Percentiles rank a stretch among this genome's conserved stretches.
Conservation (phyloP, 1,140 invertebrate genomes). For the Micrasema longulum region DNA sequence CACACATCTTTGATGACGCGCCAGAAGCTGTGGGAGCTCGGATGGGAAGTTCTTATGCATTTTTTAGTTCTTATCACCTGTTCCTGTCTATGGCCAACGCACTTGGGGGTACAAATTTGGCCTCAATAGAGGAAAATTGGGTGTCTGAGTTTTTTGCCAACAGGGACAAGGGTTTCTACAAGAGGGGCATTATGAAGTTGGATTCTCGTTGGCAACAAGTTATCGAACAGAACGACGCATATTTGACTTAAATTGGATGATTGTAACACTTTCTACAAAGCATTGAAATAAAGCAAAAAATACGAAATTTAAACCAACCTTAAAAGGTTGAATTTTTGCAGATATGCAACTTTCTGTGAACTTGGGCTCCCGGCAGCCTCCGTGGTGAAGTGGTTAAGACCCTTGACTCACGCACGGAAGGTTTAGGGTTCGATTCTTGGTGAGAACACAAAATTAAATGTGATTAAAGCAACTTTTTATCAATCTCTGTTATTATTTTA, state of each 20-base stretch:
- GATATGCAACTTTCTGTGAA: too few relatives aligned
- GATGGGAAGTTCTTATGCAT: slow-evolving; percentile 18
- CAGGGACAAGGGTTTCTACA: too few relatives aligned
- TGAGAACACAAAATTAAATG: not conserved
- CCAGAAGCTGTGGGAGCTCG: slow-evolving; percentile 10
- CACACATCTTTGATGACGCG: slow-evolving; percentile 22
- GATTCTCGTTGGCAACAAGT: slow-evolving; percentile 13
- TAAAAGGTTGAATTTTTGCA: too few relatives aligned
- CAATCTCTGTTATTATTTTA: too few relatives aligned
- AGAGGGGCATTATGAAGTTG: slow-evolving; percentile 18
- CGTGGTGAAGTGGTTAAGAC: too few relatives aligned
- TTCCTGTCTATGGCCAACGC: slow-evolving; percentile 11
- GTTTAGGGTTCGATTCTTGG: too few relatives aligned
- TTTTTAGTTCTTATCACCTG: too few relatives aligned
- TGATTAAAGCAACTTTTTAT: too few relatives aligned
- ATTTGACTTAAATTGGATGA: slow-evolving; percentile 9
- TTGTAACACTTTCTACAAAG: slow-evolving; percentile 17
- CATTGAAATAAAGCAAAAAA: slow-evolving; percentile 23
- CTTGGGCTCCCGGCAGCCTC: too few relatives aligned
- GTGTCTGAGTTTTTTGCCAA: too few relatives aligned
- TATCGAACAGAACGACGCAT: slow-evolving; percentile 18
- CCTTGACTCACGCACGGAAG: too few relatives aligned
- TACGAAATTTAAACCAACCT: too few relatives aligned
- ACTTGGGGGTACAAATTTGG: slow-evolving; percentile 18
- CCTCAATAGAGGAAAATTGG: slow-evolving; percentile 17